Evolutionary conservation across 2,797 vertebrate species (phyloP).

Genomic region (Sarcophilus harrisii): DNA sequence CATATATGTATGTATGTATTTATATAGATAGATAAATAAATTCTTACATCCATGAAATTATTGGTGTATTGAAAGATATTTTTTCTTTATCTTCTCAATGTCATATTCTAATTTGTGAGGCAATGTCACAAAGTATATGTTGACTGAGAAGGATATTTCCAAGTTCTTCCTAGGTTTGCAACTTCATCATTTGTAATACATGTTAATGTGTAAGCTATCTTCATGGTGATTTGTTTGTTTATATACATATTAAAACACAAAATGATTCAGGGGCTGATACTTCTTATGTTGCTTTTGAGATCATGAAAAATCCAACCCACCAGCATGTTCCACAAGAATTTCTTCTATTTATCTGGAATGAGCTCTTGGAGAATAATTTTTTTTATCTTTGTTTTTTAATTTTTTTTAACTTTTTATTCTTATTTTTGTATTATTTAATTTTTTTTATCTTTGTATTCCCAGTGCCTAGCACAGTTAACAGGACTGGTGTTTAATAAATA

Average conservation of each 20-base stretch:
- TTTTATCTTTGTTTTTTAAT: too few relatives aligned
- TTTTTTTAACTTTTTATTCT: too few relatives aligned
- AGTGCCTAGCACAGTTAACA: not conserved
- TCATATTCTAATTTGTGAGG: not conserved
- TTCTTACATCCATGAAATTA: not conserved
- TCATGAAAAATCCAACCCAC: not conserved
- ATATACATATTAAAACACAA: not conserved
- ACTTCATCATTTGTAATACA: not conserved
- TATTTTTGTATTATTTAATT: too few relatives aligned
- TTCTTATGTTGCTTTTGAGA: not conserved
- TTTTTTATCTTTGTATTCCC: not conserved
- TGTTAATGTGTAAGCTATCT: not conserved
- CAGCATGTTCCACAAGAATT: not conserved
- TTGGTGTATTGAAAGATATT: not conserved
- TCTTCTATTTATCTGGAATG: not conserved
- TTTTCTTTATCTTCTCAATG: not conserved
- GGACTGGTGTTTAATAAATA: not conserved
- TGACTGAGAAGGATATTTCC: not conserved
- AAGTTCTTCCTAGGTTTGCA: not conserved
- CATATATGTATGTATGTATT: too few relatives aligned
- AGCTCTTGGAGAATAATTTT: not conserved
- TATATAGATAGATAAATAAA: not conserved
- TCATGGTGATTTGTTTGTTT: not conserved
- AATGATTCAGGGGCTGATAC: not conserved
- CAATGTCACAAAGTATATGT: not conserved